phyloP scores from a whole-genome alignment of 2,797 vertebrate genomes.

The Mallotus villosus region DNA sequence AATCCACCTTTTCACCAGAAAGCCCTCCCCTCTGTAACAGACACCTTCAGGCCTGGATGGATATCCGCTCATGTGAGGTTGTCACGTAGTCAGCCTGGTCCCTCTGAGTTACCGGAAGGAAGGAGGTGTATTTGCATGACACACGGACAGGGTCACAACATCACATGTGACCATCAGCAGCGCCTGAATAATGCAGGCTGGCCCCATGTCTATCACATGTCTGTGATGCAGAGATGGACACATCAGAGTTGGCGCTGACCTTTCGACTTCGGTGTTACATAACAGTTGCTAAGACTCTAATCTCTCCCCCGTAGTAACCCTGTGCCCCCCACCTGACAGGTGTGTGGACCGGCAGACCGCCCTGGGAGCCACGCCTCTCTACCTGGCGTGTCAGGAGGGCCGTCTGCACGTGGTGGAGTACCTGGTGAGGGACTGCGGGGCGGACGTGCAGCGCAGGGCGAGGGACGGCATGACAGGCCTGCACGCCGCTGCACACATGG shows the following conservation, averaged over 20 bases:
- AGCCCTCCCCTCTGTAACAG: conserved; percentile 30
- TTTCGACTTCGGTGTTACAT: not conserved
- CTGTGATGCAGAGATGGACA: not conserved
- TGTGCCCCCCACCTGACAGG: conserved; percentile 50
- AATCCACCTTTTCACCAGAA: conserved; percentile 3
- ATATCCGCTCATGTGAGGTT: conserved; percentile 8
- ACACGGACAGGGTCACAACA: conserved; percentile 26
- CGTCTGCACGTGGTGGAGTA: conserved; percentile 79
- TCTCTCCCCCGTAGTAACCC: not conserved
- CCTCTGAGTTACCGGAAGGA: not conserved
- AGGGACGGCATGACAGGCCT: conserved; percentile 84
- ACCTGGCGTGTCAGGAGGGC: conserved; percentile 87
- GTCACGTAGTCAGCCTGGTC: not conserved
- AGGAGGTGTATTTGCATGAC: conserved; percentile 34
- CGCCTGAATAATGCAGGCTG: conserved; percentile 59
- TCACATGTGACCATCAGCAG: conserved; percentile 44
- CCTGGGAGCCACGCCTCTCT: conserved; percentile 78
- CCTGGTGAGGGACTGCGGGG: conserved; percentile 77
- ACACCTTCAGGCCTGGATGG: conserved; percentile 28
- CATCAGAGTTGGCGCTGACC: not conserved
- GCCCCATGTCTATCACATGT: conserved; percentile 33
- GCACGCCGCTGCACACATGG: conserved; percentile 82
- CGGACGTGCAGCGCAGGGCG: conserved; percentile 76
- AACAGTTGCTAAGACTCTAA: no score
- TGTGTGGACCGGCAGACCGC: conserved; percentile 75